Conservation (phyloP, 2,113 vertebrate genomes). For the Pluvialis apricaria region DNA sequence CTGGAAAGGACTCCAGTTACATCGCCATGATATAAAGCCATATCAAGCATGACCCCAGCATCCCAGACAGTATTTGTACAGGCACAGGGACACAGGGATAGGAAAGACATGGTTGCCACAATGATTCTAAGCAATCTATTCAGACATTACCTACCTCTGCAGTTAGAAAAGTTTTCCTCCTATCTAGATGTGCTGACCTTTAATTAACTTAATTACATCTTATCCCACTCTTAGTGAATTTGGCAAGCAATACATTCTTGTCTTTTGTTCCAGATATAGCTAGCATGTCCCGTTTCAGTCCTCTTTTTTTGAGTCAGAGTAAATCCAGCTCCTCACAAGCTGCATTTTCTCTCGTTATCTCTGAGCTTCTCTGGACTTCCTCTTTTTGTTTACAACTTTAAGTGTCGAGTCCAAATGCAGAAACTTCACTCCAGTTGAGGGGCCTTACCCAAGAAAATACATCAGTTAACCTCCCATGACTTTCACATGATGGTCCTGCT, state of each 20-base stretch:
- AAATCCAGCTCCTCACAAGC: neutral
- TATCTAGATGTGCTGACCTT: neutral
- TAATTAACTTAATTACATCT: neutral
- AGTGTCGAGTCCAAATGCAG: neutral
- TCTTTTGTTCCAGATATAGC: neutral
- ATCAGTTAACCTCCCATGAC: neutral
- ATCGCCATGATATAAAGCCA: neutral
- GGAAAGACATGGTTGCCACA: neutral
- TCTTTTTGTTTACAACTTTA: neutral
- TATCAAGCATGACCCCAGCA: neutral
- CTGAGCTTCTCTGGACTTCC: neutral
- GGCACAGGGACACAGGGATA: rapidly evolving
- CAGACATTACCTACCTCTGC: neutral
- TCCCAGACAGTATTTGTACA: neutral
- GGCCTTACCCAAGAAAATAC: neutral
- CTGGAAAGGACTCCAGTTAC: neutral
- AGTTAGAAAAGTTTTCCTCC: neutral
- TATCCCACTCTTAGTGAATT: neutral
- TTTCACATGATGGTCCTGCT: neutral
- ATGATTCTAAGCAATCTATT: neutral
- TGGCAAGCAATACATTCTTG: neutral
- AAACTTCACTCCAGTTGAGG: neutral
- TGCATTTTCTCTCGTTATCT: neutral
- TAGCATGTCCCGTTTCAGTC: neutral
- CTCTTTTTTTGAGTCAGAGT: neutral